Percentiles rank a stretch among this genome's conserved stretches.
These are phyloP conservation scores for Drosophila differens DNA, from an alignment of 2,888 invertebrate genomes.

Conservation along the genomic window DNA sequence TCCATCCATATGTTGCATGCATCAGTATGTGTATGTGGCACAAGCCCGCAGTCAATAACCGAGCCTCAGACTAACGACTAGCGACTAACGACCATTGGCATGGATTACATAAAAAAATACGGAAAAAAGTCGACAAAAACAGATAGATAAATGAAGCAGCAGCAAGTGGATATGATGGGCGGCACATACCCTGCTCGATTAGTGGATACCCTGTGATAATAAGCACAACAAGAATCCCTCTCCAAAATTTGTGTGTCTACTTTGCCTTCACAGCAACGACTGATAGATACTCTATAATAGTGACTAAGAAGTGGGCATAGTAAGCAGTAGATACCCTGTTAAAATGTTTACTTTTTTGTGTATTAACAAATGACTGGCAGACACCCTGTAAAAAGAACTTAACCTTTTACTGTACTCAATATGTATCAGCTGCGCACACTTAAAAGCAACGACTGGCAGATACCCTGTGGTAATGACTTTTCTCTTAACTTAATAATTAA, in stretches of 20 bases:
- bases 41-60: slow-evolving; percentile 62
- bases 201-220: background rate
- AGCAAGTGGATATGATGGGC: background rate
- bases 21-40: slow-evolving; percentile 5
- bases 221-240: too few relatives aligned
- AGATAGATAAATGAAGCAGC: background rate
- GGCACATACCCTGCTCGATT: background rate
- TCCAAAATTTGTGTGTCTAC: background rate
- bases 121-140: background rate
- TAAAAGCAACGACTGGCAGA: background rate
- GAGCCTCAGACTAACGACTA: slow-evolving; percentile 63
- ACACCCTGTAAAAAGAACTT: background rate
- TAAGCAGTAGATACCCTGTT: background rate
- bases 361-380: background rate
- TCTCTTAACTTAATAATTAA: too few relatives aligned
- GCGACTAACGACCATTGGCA: slow-evolving; percentile 64
- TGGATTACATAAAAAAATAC: slow-evolving; percentile 48
- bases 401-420: background rate
- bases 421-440: background rate
- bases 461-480: background rate
- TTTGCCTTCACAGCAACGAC: background rate
- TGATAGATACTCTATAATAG: background rate
- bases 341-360: background rate
- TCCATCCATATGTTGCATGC: background rate
- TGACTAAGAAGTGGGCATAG: too few relatives aligned